Percentiles rank a stretch among this genome's conserved stretches.
phyloP scores from a whole-genome alignment of 2,113 vertebrate genomes.

The Terrapene triunguis region DNA sequence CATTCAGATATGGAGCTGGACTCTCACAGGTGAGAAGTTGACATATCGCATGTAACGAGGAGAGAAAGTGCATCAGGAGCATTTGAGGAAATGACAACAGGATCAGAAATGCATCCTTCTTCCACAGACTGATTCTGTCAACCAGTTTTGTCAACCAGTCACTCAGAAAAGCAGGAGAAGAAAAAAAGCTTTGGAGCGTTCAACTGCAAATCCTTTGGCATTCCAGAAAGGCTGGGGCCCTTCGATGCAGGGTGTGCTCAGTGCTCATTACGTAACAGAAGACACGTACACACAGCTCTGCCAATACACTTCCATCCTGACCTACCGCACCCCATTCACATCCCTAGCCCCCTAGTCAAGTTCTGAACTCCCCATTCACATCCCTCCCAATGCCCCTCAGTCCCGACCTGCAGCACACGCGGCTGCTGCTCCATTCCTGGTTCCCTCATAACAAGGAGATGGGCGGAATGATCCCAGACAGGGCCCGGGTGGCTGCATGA shows the following conservation, averaged over 20 bases:
- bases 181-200: background rate
- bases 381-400: background rate
- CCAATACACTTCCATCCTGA: conserved; percentile 42
- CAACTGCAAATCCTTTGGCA: conserved; percentile 22
- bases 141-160: conserved; percentile 74
- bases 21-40: conserved; percentile 59
- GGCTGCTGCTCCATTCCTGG: background rate
- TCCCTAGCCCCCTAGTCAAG: background rate
- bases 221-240: conserved; percentile 7
- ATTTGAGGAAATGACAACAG: conserved; percentile 69
- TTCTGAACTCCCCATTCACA: background rate
- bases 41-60: conserved; percentile 65
- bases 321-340: background rate
- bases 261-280: background rate
- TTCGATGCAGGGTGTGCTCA: conserved; percentile 62
- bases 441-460: background rate
- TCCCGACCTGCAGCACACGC: background rate
- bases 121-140: conserved; percentile 74
- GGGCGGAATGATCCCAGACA: background rate
- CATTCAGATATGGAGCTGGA: background rate
- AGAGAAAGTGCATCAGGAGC: conserved; percentile 75
- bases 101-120: conserved; percentile 76
- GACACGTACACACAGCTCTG: background rate
- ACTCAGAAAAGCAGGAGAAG: conserved; percentile 39
- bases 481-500: background rate